A percentile compares a stretch with the other conserved stretches of the same genome.
Conservation (phyloP, 2,888 invertebrate genomes). For the Meandrusa payeni region DNA sequence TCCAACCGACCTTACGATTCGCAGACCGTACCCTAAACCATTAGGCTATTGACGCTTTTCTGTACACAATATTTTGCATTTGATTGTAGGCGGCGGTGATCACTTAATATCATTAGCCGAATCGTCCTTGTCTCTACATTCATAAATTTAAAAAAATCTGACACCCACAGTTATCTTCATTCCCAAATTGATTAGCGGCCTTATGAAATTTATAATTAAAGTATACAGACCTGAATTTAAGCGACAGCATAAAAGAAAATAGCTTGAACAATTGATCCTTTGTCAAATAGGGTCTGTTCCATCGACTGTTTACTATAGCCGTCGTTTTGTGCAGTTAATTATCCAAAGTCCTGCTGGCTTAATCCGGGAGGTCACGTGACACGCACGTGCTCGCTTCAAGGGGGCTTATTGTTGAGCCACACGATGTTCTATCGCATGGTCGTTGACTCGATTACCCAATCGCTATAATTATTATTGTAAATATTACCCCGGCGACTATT, state of each 20-base stretch:
- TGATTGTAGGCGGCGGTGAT: no score
- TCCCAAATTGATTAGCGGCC: no score
- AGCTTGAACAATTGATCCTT: slow-evolving; percentile 21
- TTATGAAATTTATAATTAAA: no score
- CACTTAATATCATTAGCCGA: no score
- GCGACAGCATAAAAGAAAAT: slow-evolving; percentile 1
- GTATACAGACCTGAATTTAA: slow-evolving; percentile 5
- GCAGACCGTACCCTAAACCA: no score
- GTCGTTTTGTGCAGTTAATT: slow-evolving; percentile 75
- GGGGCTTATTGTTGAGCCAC: slow-evolving; percentile 48
- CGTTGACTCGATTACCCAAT: slow-evolving; percentile 29
- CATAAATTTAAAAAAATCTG: no score
- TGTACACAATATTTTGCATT: no score
- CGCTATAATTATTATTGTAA: slow-evolving; percentile 20
- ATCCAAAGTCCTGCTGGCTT: slow-evolving; percentile 64
- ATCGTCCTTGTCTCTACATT: no score
- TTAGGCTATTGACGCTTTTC: no score
- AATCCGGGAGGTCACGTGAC: slow-evolving; percentile 76
- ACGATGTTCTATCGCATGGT: slow-evolving; percentile 31
- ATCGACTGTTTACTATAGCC: slow-evolving; percentile 47
- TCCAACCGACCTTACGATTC: no score
- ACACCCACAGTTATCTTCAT: no score
- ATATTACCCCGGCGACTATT: no score
- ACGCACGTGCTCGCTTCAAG: slow-evolving; percentile 60
- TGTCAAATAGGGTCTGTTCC: slow-evolving; percentile 32